These are phyloP conservation scores for Panurus biarmicus DNA, from an alignment of 2,113 vertebrate species.

Conservation along the genomic window DNA sequence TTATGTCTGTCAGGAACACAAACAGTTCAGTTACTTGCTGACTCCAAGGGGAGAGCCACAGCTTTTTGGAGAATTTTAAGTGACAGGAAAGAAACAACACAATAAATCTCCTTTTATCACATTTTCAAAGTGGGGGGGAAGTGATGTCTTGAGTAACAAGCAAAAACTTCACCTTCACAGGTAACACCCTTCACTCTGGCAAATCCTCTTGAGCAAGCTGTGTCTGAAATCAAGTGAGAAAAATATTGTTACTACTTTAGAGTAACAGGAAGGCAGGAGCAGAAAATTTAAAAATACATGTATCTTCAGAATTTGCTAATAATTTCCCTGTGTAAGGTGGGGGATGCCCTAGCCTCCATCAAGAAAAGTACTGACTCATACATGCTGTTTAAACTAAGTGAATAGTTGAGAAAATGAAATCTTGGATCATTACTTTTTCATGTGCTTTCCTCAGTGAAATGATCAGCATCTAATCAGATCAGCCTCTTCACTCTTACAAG, in stretches of 20 bases:
- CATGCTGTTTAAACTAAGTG: background rate
- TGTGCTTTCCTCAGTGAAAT: background rate
- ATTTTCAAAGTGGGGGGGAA: background rate
- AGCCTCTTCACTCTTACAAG: background rate
- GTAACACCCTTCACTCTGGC: constrained; percentile 70
- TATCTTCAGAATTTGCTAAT: background rate
- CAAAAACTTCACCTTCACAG: constrained; percentile 72
- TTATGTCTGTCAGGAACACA: constrained; percentile 64
- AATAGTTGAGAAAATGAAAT: background rate
- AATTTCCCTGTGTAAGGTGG: background rate
- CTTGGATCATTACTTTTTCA: background rate
- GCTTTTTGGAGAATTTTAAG: background rate
- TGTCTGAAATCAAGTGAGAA: constrained; percentile 56
- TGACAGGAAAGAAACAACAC: background rate
- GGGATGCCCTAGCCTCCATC: background rate
- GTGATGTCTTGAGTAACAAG: background rate
- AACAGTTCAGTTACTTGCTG: background rate
- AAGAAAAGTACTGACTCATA: background rate
- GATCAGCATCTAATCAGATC: background rate
- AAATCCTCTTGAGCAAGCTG: constrained; percentile 72
- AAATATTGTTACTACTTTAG: background rate
- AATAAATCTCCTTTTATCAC: background rate
- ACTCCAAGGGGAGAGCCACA: background rate
- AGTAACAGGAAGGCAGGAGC: background rate
- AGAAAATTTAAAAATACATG: background rate